Conservation (phyloP, 2,797 vertebrate genomes). For the Podargus strigoides region DNA sequence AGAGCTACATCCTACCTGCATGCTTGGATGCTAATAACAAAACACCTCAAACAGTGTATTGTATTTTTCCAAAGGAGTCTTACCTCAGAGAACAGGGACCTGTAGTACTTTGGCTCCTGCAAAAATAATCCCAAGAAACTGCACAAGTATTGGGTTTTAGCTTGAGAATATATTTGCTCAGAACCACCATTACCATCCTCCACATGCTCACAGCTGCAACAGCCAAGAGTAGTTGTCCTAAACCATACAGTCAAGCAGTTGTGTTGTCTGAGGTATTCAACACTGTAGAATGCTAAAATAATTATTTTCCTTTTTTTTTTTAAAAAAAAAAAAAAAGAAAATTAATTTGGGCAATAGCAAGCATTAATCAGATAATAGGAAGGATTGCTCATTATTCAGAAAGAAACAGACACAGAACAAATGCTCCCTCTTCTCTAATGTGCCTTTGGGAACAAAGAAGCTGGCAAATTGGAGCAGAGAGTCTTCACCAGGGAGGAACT, state of each 20-base stretch:
- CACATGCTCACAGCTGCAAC: background rate
- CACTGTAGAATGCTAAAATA: background rate
- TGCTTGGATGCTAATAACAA: background rate
- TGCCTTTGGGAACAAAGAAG: background rate
- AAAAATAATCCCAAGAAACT: background rate
- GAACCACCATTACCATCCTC: background rate
- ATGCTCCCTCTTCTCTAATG: background rate
- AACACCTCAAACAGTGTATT: conserved; percentile 1
- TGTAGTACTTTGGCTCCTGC: background rate
- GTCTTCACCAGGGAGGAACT: background rate
- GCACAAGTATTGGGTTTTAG: background rate
- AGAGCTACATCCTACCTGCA: background rate
- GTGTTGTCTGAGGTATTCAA: background rate
- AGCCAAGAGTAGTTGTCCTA: background rate
- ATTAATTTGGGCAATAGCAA: background rate
- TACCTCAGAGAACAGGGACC: background rate
- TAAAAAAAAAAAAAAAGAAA: too few relatives aligned
- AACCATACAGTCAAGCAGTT: background rate
- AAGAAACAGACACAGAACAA: conserved; percentile 5
- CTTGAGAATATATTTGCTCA: background rate
- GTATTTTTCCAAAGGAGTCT: conserved; percentile 24
- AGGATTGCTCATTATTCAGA: background rate
- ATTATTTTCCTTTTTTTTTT: background rate
- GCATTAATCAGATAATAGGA: background rate
- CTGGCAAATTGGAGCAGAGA: background rate